Evolutionary conservation across 2,888 invertebrate species (phyloP), one percentile per base, ranked within the genome.

Genomic region (Tubiluchus corallicola): DNA sequence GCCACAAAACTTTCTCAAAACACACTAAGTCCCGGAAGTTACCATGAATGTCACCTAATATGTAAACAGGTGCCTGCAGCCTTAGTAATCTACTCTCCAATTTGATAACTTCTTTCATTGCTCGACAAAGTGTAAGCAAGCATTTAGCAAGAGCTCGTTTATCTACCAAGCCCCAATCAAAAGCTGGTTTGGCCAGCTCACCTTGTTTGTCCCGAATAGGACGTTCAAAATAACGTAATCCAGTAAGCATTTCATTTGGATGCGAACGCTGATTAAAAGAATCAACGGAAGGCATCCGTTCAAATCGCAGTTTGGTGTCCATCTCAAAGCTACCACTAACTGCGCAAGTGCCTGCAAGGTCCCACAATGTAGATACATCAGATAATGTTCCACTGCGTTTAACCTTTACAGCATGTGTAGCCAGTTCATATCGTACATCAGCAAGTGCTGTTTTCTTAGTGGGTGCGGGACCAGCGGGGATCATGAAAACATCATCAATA

Each of bases 21-120:
- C 72, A 68, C 4, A 76, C 65, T 21, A 81, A 63, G 51, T 80
- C 78, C 4, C 67, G 61, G 48, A 75, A 72, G 61, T 79, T 81
- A 17, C 81, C 81, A 64, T 81, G 81, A 37, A 81, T 67, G 56
- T 81, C 80, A 72, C 73, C 73, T 52, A 74, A 57, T 40, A 74
- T 68, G 53, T 74, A 75, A 16, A 68, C 64, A 1, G 75, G 75
- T 2, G 74, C 66, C 17, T 57, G 54, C 2, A 76, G 53, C 47
- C 67, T 63, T 21, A 75, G 51, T 21, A 74, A 56, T 46, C 75
- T 56, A 0, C 69, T 60, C 55, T 76, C 75, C 13, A 57, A 57
- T 41, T 57, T 59, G 2, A 75, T 60, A 15, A 71, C 57, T n/a
- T 67, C 67, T 46, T 63, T 64, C 1, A 66, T 68, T 48, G 67